Conservation (phyloP, 2,113 vertebrate genomes). For the Lepus timidus region DNA sequence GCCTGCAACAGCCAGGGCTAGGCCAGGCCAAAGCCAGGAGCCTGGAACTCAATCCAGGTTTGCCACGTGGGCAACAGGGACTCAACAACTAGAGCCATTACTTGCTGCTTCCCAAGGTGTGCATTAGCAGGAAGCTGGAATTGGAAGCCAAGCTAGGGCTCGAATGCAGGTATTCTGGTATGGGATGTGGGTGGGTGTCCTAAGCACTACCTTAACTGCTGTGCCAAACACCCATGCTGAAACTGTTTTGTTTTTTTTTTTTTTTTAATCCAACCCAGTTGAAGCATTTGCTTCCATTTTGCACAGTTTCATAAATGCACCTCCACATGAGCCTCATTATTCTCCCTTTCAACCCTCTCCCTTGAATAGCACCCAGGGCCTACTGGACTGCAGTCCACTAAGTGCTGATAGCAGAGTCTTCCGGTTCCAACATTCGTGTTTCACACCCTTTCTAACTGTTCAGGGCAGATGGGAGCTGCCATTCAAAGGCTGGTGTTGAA, state of each 20-base stretch:
- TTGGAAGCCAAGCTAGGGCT: too few relatives aligned
- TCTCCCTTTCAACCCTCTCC: accelerated
- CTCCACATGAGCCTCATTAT: constrained; percentile 89
- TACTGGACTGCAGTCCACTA: constrained; percentile 44
- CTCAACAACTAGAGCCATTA: too few relatives aligned
- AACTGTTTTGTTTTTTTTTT: not conserved
- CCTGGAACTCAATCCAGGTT: too few relatives aligned
- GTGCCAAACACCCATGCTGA: too few relatives aligned
- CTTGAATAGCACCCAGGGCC: not conserved
- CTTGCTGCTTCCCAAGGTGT: too few relatives aligned
- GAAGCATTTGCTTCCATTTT: constrained; percentile 84
- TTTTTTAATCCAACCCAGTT: constrained; percentile 73
- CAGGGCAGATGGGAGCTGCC: constrained; percentile 85
- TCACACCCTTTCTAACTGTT: constrained; percentile 84
- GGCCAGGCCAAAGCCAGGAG: too few relatives aligned
- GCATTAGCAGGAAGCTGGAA: too few relatives aligned
- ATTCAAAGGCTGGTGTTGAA: constrained; percentile 74
- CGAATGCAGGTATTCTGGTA: too few relatives aligned
- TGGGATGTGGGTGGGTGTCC: too few relatives aligned
- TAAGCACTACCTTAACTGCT: too few relatives aligned
- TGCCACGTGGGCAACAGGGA: too few relatives aligned
- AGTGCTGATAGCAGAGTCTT: constrained; percentile 82
- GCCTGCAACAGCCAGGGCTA: too few relatives aligned
- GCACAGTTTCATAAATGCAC: constrained; percentile 90
- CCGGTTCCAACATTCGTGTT: constrained; percentile 61